Conservation (phyloP, 2,797 vertebrate species). For the Sebastes vulpes region DNA sequence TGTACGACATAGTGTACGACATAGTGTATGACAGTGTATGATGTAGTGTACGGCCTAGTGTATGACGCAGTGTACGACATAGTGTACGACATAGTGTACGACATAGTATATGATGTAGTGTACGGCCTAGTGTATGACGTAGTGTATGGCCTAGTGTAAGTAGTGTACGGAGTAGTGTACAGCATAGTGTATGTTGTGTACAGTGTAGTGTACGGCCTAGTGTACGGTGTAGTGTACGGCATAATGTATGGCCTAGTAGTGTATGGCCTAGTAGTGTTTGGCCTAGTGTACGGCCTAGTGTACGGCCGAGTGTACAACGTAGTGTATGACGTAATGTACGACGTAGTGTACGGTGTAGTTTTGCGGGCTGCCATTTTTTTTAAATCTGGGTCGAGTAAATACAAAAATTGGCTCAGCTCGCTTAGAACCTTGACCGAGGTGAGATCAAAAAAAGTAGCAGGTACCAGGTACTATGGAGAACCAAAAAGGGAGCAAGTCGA, state of each 20-base stretch:
- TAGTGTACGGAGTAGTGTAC: no score
- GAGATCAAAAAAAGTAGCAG: background rate
- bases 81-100: accelerated
- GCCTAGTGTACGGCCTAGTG: no score
- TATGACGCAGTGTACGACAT: accelerated
- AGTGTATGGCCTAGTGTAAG: accelerated
- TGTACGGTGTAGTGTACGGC: accelerated
- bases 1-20: accelerated
- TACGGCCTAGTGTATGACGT: accelerated
- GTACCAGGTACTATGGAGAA: no score
- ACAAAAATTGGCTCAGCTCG: background rate
- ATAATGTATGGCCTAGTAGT: no score
- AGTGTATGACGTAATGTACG: accelerated
- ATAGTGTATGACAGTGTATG: accelerated
- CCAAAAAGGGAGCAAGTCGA: background rate
- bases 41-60: accelerated
- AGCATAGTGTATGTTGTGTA: accelerated
- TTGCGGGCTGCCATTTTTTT: background rate
- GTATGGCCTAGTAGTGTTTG: no score
- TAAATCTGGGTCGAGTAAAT: background rate
- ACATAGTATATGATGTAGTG: accelerated
- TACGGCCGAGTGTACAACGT: accelerated
- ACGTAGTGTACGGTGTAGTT: background rate
- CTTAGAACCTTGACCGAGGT: background rate
- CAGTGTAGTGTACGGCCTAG: accelerated